Evolutionary conservation across 1,140 invertebrate species (phyloP), one percentile per base, ranked within the genome.

Genomic region (Dolichoris vasculosae): DNA sequence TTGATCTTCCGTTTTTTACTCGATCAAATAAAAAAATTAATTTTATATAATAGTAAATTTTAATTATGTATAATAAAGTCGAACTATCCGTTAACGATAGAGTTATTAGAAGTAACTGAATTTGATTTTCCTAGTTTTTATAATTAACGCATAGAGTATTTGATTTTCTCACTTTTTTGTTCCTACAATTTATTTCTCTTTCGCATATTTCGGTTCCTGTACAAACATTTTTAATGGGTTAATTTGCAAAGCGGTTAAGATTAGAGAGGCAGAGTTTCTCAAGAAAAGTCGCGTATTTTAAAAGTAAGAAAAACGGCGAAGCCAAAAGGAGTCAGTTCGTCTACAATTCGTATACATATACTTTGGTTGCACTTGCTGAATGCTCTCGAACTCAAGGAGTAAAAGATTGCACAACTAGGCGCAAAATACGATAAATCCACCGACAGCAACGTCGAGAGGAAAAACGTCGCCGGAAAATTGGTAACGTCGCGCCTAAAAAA

Each of bases 351-450:
- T 73, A 43, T 73, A 73, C 38, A 43, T 40, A 73, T 73, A 73
- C 15, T 73, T 43, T 73, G 38, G 38, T 71, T 43, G 38, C 69
- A 73, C 38, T 73, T 43, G 38, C 69, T 73, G 69, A 73, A 73
- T 38, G 26, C 17, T 15, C 1, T 38, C 30, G 46, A 81, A 67
- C 32, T 30, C 64, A 64, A 43, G 7, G 30, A 77, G 46, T 13
- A 51, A 17, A 23, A 46, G 64, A 81, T 80, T 81, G 64, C 46
- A 30, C 64, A 81, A 43, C 43, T 69, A 63, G 79, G 69, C 43
- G 69, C 35, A 51, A 82, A 82, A 82, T 59, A 71, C 69, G 81
- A 73, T 82, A 73, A 82, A 71, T 40, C 30, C 48, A 43, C 32
- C 32, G 6, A 40, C 43, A 43, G 38, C 17, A 32, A 15, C 26